Evolutionary conservation across 1,140 invertebrate genomes (phyloP).

Genomic region (Diplogasteroides magnus): DNA sequence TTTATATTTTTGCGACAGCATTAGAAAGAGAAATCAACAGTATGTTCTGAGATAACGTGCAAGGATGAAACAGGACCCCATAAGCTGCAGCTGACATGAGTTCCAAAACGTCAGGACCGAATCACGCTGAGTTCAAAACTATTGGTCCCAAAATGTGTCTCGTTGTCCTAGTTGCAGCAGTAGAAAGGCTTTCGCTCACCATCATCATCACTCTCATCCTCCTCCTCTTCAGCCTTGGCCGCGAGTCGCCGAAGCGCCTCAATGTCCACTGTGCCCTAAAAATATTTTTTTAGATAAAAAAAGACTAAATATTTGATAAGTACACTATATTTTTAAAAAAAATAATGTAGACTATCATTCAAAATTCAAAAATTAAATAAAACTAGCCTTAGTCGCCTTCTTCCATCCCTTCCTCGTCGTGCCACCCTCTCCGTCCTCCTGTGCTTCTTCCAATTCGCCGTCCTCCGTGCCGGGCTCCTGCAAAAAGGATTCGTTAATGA

Average conservation of each 20-base stretch:
- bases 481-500: too few species aligned
- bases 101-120: background rate
- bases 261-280: slow-evolving; percentile 14
- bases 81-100: background rate
- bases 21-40: too few species aligned
- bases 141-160: too few species aligned
- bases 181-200: too few species aligned
- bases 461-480: slow-evolving; percentile 3
- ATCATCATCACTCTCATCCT: slow-evolving; percentile 27
- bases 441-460: slow-evolving; percentile 7
- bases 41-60: slow-evolving; percentile 38
- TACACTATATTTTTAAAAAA: background rate
- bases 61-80: background rate
- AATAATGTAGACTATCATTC: background rate
- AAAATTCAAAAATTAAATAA: too few species aligned
- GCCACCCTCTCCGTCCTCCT: slow-evolving; percentile 29
- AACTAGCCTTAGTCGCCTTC: slow-evolving; percentile 10
- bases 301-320: too few species aligned
- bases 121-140: background rate
- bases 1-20: too few species aligned
- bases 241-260: slow-evolving; percentile 22
- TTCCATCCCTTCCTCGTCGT: slow-evolving; percentile 16
- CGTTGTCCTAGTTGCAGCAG: too few species aligned
- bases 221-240: slow-evolving; percentile 1
- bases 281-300: slow-evolving; percentile 3